Base-by-base conservation (phyloP, 2,888 invertebrate genomes). In the Amphipyra berbera region DNA sequence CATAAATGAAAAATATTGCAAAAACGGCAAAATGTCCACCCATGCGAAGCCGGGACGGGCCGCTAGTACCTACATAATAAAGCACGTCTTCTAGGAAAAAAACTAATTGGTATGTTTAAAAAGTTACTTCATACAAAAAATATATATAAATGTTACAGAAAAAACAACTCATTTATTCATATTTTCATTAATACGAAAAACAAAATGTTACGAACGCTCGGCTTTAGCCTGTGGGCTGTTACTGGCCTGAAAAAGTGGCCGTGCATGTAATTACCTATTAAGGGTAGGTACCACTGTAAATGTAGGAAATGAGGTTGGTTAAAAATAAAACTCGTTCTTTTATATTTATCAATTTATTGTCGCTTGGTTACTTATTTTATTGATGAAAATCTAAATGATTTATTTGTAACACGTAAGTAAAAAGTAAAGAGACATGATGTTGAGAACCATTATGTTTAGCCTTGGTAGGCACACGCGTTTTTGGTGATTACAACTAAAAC, bases 261-360 rank as follows among this genome's bases (percentile, higher is more conserved):
- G 70, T 49, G 58, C 75, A 64, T 70, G 61, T 76, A 70, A 78
- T 78, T 66, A 74, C 75, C 45, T 57, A 61, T 70, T 70, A 42
- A 55, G 54, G 48, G 50, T 37, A 45, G 14, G n/a, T n/a, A n/a
- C n/a, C 46, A 45, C 46, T 52, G 56, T 65, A 53, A 73, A 65
- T 77, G 68, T 46, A 37, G 30, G 30, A 66, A 46, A 71, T 52
- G 52, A 71, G 72, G 53, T 56, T 54, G 37, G 63, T 57, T 56
- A 49, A 68, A 60, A 58, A n/a, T n/a, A 38, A 62, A 61, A 61
- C 41, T 63, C 44, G 54, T 58, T 57, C 27, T 21, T 63, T 63
- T 57, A 41, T 21, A 37, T n/a, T 30, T 30, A 30, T 30, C 30
- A 30, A 61, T 68, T 68, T 67, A 46, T 12, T 38, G 37, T 57